phyloP scores from a whole-genome alignment of 37 sponge, comb jelly and placozoan species.

The Mnemiopsis leidyi region DNA sequence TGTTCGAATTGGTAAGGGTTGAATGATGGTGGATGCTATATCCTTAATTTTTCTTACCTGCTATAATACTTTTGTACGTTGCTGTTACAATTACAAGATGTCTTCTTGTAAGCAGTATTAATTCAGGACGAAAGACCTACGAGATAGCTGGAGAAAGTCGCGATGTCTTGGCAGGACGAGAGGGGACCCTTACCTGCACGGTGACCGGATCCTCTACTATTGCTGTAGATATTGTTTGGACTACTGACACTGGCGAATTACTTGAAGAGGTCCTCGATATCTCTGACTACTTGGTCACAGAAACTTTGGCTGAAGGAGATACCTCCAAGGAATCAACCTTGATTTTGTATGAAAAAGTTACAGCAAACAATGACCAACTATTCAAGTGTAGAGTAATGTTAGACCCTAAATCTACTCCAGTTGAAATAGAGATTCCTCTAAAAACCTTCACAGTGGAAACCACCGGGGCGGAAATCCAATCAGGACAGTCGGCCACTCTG shows the following conservation, averaged over 20 bases:
- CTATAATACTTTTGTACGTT: too few species aligned
- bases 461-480: neutral
- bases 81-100: too few species aligned
- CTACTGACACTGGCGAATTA: neutral
- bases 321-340: neutral
- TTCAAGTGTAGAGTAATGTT: neutral
- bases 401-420: neutral
- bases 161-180: neutral
- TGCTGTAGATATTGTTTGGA: neutral
- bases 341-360: neutral
- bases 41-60: too few species aligned
- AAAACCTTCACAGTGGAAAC: neutral
- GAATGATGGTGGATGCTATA: too few species aligned
- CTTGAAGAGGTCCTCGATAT: neutral
- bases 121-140: neutral
- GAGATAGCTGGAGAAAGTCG: neutral
- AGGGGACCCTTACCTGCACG: neutral
- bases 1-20: neutral
- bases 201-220: neutral
- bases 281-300: neutral
- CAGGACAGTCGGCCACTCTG: neutral
- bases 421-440: neutral
- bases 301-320: neutral
- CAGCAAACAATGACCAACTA: neutral
- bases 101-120: too few species aligned